Evolutionary conservation across 2,797 vertebrate genomes (phyloP).

Genomic region (Molossus alvarezi): DNA sequence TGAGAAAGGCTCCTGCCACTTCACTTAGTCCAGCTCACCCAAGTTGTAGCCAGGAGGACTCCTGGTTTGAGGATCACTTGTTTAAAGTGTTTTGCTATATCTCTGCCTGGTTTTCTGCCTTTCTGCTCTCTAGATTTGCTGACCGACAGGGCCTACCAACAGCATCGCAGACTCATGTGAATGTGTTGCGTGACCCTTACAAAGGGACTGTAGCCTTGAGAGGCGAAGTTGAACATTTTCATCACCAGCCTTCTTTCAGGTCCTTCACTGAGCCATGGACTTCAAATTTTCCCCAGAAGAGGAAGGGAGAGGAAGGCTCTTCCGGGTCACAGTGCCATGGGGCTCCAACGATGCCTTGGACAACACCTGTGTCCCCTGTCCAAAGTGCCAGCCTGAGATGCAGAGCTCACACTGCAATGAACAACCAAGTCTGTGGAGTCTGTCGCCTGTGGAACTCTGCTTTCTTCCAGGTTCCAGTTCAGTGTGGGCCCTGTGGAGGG

Average conservation of each 20-base stretch:
- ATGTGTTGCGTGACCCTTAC: background rate
- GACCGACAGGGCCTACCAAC: background rate
- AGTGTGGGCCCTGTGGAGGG: background rate
- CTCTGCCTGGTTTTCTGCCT: background rate
- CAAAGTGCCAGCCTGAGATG: background rate
- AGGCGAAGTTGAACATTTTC: background rate
- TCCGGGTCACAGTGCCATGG: rapidly evolving
- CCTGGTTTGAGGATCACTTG: background rate
- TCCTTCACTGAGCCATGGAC: background rate
- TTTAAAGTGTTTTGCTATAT: background rate
- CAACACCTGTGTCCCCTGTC: background rate
- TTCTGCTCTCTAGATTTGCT: background rate
- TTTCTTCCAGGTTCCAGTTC: background rate
- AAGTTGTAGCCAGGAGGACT: background rate
- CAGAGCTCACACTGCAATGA: background rate
- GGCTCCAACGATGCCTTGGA: background rate
- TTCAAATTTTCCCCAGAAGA: background rate
- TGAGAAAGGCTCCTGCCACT: background rate
- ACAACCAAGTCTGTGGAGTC: background rate
- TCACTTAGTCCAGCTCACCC: background rate
- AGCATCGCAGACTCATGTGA: rapidly evolving
- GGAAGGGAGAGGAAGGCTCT: background rate
- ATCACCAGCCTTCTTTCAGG: background rate
- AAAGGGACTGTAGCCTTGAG: background rate
- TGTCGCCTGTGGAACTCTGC: background rate